phyloP scores from a whole-genome alignment of 2,113 vertebrate species.

The Syngnathoides biaculeatus region DNA sequence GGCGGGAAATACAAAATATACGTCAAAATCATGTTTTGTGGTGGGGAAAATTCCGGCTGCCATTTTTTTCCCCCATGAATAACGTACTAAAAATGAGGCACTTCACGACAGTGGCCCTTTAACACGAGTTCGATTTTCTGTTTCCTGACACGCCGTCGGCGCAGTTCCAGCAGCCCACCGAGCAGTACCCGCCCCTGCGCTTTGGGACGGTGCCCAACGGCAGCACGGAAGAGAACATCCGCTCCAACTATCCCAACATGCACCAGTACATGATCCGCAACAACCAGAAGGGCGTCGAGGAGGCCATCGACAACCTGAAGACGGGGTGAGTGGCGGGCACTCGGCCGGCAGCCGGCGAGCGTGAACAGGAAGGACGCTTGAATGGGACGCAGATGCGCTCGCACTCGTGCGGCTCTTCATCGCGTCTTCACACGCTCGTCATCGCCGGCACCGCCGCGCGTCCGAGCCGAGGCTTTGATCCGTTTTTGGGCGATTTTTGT shows the following conservation, averaged over 20 bases:
- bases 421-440: background rate
- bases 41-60: too few relatives aligned
- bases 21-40: too few relatives aligned
- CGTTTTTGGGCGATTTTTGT: too few relatives aligned
- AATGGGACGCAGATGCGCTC: background rate
- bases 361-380: background rate
- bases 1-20: too few relatives aligned
- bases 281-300: slow-evolving; percentile 89
- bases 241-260: slow-evolving; percentile 92
- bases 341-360: background rate
- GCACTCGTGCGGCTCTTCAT: background rate
- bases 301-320: slow-evolving; percentile 88
- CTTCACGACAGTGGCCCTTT: too few relatives aligned
- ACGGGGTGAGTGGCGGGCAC: slow-evolving; percentile 66
- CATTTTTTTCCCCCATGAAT: too few relatives aligned
- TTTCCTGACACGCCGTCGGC: background rate
- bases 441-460: background rate
- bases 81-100: too few relatives aligned
- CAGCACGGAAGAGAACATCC: slow-evolving; percentile 91
- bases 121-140: too few relatives aligned
- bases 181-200: slow-evolving; percentile 88
- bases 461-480: background rate
- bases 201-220: slow-evolving; percentile 91
- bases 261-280: slow-evolving; percentile 90
- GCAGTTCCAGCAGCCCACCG: slow-evolving; percentile 88